phyloP scores from a whole-genome alignment of 2,113 vertebrate species.

The Pangasianodon hypophthalmus region DNA sequence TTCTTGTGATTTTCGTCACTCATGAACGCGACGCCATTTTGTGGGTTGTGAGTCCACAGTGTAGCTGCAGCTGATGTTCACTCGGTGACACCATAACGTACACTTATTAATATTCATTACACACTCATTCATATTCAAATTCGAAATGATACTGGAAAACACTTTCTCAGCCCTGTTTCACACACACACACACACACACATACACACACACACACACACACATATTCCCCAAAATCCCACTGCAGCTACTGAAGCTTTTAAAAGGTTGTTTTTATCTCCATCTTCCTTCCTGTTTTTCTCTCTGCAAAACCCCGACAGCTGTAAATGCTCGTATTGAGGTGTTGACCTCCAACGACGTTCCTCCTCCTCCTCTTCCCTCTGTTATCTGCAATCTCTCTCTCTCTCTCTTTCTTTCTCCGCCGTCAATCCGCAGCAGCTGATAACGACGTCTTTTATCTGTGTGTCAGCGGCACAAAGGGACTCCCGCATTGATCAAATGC shows the following conservation, averaged over 20 bases:
- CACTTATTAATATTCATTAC: neutral
- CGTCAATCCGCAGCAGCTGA: constrained; percentile 72
- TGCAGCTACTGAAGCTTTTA: constrained; percentile 36
- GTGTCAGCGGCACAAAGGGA: constrained; percentile 78
- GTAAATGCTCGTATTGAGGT: constrained; percentile 72
- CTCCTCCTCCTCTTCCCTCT: constrained; percentile 28
- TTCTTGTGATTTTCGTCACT: neutral
- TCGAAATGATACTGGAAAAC: neutral
- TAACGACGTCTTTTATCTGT: constrained; percentile 78
- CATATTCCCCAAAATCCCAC: neutral
- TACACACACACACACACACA: neutral
- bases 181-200: neutral
- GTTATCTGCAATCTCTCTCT: constrained; percentile 51
- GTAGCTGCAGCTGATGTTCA: neutral
- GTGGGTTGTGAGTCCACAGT: neutral
- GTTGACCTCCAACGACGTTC: constrained; percentile 65
- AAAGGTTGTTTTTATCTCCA: constrained; percentile 42
- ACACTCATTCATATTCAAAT: neutral
- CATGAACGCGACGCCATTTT: neutral
- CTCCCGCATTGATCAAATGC: constrained; percentile 78
- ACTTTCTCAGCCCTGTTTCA: neutral
- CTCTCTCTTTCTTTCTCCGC: constrained; percentile 47
- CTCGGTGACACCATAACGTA: neutral
- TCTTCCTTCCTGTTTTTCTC: constrained; percentile 51
- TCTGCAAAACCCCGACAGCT: constrained; percentile 67